Evolutionary conservation across 2,113 vertebrate species (phyloP).

Genomic region (Malurus cyaneus): DNA sequence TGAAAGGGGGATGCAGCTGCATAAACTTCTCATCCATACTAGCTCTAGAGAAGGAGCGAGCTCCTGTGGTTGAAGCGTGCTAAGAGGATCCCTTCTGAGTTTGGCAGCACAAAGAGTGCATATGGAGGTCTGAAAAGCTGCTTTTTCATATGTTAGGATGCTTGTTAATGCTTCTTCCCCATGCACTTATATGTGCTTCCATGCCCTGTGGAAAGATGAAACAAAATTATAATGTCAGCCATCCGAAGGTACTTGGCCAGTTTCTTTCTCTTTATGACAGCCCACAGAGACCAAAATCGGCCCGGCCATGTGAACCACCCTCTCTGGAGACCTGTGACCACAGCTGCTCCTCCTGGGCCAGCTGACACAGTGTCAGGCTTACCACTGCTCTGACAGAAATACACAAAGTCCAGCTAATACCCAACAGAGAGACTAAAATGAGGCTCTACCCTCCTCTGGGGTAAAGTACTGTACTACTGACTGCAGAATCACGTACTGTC

Average conservation of each 20-base stretch:
- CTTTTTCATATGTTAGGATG: not conserved
- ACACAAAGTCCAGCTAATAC: not conserved
- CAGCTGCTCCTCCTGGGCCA: not conserved
- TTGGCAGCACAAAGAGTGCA: rapidly evolving
- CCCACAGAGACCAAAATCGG: rapidly evolving
- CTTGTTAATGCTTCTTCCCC: not conserved
- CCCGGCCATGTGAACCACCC: rapidly evolving
- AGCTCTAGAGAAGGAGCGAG: not conserved
- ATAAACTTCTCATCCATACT: slow-evolving; percentile 23
- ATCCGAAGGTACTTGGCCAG: not conserved
- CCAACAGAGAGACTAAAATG: not conserved
- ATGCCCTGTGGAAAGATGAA: not conserved
- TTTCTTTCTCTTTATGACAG: not conserved
- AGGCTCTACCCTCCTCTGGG: not conserved
- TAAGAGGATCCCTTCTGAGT: not conserved
- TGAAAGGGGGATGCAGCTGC: slow-evolving; percentile 44
- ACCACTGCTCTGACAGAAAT: not conserved
- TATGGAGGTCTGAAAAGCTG: not conserved
- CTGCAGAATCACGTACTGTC: not conserved
- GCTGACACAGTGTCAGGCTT: rapidly evolving
- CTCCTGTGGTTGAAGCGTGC: not conserved
- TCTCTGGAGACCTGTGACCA: not conserved
- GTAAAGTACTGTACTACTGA: rapidly evolving
- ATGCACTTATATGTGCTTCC: not conserved
- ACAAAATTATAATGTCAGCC: not conserved